Evolutionary conservation across 1,140 invertebrate genomes (phyloP), one percentile per base, ranked within the genome.

Genomic region (Drosophila equinoxialis): DNA sequence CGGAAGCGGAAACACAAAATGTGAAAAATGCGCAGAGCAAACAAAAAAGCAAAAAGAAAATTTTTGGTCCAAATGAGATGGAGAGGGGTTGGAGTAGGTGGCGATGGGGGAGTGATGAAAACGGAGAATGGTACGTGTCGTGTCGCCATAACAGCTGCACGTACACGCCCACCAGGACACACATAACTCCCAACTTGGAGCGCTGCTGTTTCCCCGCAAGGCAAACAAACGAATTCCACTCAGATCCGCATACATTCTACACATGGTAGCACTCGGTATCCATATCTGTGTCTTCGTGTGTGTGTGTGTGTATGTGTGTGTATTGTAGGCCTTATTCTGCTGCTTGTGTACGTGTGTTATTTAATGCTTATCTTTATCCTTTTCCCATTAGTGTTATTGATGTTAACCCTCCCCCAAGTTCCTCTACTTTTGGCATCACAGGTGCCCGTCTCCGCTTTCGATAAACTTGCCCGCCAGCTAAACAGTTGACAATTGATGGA

Each of bases 331-430:
- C 48, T 54, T 39, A 23, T 45, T 67, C 55, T 35, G 14, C 67
- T 39, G 13, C 67, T 39, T 54, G 39, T 67, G 81, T 79, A 86
- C 81, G 85, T 90, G 86, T 86, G 86, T 90, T 90, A 86, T 90
- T 86, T 90, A 90, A 87, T 90, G 86, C 86, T 90, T 90, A 90
- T 90, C 86, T 90, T 90, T 87, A 90, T 90, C 82, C 86, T 90
- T 90, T 90, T 87, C 86, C 86, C 87, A 90, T 90, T 90, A 90
- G 87, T 83, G 86, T 86, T 90, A 90, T 90, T 90, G 86, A 90
- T 90, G 86, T 79, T 78, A 87, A 84, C 62, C 67, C 59, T 60
- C 71, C 37, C 37, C 37, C 37, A 39, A 8, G 10, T 10, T 65
- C 41, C 65, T 48, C 42, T 68, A 35, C 71, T 45, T 71, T 51